These are phyloP conservation scores for Chrysodeixis includens DNA, from an alignment of 2,888 invertebrate genomes.

Conservation along the genomic window DNA sequence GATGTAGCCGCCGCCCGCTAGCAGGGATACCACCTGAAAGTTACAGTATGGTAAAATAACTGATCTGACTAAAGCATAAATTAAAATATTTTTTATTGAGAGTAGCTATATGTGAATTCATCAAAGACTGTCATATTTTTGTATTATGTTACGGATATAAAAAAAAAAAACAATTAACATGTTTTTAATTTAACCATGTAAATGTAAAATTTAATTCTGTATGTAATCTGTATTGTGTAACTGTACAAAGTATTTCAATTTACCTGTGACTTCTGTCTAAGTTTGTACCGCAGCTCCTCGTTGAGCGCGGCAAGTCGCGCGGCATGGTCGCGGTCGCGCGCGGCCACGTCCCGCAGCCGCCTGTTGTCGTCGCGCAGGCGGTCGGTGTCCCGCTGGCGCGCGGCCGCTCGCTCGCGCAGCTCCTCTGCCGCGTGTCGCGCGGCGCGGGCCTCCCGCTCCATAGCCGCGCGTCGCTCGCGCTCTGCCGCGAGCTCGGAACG, in stretches of 20 bases:
- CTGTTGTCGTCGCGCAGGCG: constrained; percentile 90
- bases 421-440: constrained; percentile 96
- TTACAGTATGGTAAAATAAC: too few relatives aligned
- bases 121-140: too few relatives aligned
- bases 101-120: too few relatives aligned
- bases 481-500: constrained; percentile 92
- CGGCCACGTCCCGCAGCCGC: constrained; percentile 92
- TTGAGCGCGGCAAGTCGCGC: constrained; percentile 94
- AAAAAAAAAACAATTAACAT: too few relatives aligned
- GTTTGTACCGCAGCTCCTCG: constrained; percentile 96
- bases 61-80: too few relatives aligned
- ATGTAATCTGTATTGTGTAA: too few relatives aligned
- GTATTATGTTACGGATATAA: too few relatives aligned
- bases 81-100: too few relatives aligned
- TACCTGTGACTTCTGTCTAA: constrained; percentile 95
- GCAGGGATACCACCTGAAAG: constrained; percentile 86
- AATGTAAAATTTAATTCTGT: too few relatives aligned
- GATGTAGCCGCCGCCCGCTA: constrained; percentile 82
- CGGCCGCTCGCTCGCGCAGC: constrained; percentile 93
- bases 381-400: constrained; percentile 92
- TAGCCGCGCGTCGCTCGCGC: constrained; percentile 92
- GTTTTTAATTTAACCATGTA: too few relatives aligned
- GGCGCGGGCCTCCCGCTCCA: constrained; percentile 93
- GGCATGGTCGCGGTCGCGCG: constrained; percentile 94
- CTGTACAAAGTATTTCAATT: too few relatives aligned